Percentiles rank a stretch among this genome's conserved stretches.
phyloP scores from a whole-genome alignment of 1,140 invertebrate species.

The Aphidius ervi region DNA sequence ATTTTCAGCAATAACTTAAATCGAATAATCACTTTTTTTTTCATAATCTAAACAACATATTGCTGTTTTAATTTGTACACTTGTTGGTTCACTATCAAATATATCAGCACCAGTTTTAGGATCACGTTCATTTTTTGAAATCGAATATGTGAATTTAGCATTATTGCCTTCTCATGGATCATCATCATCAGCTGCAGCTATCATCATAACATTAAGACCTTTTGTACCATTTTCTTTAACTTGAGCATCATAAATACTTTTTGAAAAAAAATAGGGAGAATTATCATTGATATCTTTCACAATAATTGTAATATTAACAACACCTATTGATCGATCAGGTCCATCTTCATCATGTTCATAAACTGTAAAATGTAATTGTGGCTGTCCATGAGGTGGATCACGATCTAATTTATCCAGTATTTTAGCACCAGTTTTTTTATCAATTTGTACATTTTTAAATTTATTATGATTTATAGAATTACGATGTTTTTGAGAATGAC shows the following conservation, averaged over 20 bases:
- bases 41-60: constrained; percentile 91
- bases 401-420: constrained; percentile 75
- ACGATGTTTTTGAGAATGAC: constrained; percentile 90
- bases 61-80: constrained; percentile 91
- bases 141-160: constrained; percentile 85
- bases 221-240: constrained; percentile 94
- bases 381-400: constrained; percentile 93
- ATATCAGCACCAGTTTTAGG: constrained; percentile 91
- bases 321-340: constrained; percentile 84
- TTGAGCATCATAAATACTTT: constrained; percentile 90
- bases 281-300: constrained; percentile 99
- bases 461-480: constrained; percentile 97
- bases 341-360: constrained; percentile 96
- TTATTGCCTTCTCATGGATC: constrained; percentile 91
- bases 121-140: constrained; percentile 95
- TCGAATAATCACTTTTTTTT: constrained; percentile 92
- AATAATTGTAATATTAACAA: constrained; percentile 97
- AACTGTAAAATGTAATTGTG: constrained; percentile 97
- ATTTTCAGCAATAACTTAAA: constrained; percentile 93
- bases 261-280: constrained; percentile 90
- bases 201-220: constrained; percentile 97
- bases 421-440: no score
- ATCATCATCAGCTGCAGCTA: constrained; percentile 95
- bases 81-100: constrained; percentile 91
- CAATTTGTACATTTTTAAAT: constrained; percentile 88